Conservation (phyloP, 2,888 invertebrate species). For the Erebia aethiops region DNA sequence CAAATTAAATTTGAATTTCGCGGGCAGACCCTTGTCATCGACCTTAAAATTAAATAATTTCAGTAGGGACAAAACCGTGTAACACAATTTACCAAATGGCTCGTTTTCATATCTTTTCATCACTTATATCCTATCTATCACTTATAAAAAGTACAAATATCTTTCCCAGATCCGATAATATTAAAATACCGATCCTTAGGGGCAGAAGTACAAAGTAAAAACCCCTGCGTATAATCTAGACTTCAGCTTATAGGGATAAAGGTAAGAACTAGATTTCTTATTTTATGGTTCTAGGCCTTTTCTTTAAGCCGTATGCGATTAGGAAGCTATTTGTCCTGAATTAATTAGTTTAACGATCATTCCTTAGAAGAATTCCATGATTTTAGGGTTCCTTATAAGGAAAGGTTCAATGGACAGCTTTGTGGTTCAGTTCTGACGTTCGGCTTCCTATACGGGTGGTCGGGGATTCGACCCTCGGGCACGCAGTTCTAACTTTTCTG, state of each 20-base stretch:
- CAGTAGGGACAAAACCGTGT: too few species aligned
- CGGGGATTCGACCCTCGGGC: too few species aligned
- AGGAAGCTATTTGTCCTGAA: conserved; percentile 18
- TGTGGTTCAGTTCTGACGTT: too few species aligned
- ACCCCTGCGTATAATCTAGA: neutral
- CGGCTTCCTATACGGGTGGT: too few species aligned
- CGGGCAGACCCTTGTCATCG: too few species aligned
- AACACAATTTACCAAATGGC: neutral
- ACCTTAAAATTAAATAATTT: too few species aligned
- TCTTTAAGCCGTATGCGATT: neutral
- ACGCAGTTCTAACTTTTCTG: too few species aligned
- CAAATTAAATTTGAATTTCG: too few species aligned
- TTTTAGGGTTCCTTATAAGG: neutral
- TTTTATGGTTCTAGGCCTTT: conserved; percentile 25
- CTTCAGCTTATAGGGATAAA: conserved; percentile 21
- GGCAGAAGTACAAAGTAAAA: conserved; percentile 22
- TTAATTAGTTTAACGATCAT: neutral
- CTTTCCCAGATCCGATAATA: conserved; percentile 14
- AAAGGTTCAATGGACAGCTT: too few species aligned
- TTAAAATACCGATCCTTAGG: conserved; percentile 14
- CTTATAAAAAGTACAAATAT: neutral
- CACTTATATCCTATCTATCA: neutral
- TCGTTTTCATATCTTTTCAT: neutral
- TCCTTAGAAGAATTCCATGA: neutral
- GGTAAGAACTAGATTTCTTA: conserved; percentile 19